Percentiles rank a stretch among this genome's conserved stretches.
phyloP scores from a whole-genome alignment of 1,140 invertebrate species.

The Drosophila saltans region DNA sequence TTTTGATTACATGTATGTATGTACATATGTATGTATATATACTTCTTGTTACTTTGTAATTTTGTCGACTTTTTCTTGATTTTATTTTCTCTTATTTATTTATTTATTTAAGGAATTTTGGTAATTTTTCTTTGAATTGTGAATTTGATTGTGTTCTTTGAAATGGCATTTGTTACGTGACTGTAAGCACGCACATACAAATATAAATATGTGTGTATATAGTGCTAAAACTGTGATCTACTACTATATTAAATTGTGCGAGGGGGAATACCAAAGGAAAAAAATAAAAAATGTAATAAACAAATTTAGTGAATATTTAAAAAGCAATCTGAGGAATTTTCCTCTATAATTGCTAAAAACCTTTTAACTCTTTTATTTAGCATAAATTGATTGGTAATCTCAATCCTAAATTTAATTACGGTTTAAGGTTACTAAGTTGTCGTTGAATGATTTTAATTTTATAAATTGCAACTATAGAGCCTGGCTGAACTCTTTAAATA shows the following conservation, averaged over 20 bases:
- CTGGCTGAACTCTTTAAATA: no score
- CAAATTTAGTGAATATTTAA: no score
- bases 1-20: constrained; percentile 21
- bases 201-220: background rate
- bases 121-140: constrained; percentile 47
- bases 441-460: no score
- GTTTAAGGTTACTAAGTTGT: no score
- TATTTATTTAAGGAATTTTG: constrained; percentile 71
- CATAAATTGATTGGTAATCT: no score
- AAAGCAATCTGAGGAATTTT: no score
- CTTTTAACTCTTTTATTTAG: no score
- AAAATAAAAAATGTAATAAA: no score
- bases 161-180: constrained; percentile 41
- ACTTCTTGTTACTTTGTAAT: constrained; percentile 55
- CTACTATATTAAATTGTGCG: background rate
- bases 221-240: background rate
- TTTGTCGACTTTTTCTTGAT: constrained; percentile 42
- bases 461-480: no score
- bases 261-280: constrained; percentile 22
- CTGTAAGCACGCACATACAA: constrained; percentile 20
- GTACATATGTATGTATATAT: constrained; percentile 26
- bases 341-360: no score
- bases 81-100: constrained; percentile 21
- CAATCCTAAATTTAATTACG: no score
- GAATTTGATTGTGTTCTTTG: constrained; percentile 26